Base-by-base conservation (phyloP, 2,888 invertebrate species). In the Anaspis maculata region DNA sequence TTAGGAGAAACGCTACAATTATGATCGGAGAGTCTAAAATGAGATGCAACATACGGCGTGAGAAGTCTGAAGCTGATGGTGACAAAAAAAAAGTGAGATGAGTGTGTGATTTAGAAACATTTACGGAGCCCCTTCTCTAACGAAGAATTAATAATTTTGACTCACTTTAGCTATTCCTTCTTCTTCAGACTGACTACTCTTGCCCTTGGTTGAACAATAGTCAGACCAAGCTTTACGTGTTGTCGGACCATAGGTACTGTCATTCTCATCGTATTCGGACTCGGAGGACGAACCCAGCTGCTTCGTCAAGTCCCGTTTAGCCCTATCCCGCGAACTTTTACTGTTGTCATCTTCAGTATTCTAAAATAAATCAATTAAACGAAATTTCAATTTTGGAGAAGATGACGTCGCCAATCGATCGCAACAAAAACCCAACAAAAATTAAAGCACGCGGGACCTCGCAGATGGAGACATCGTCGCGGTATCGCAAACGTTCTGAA, bases 211-310 rank as follows among this genome's bases (percentile, higher is more conserved):
- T 15, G 72, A 73, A 56, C 76, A 77, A 72, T 77, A 80, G 57
- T 83, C 81, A 3, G 79, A 78, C 84, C 84, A 85, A 27, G 82
- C 80, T 45, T 78, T 71, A 12, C 84, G 70, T 4, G 83, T 83
- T 13, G 83, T 83, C 2, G 81, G 78, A 6, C 79, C 79, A 49
- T 69, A 73, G 41, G 68, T 67, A 29, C 66, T 64, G 41, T 64
- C 66, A 37, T 57, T 59, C 45, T 62, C 61, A 31, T 60, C 61
- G 30, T 53, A 58, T 41, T 67, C 66, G 40, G 62, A 61, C 37
- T 61, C 66, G 22, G 62, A 63, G 27, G 55, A 62, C 36, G 59
- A 61, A 27, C 64, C 66, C 39, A 72, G 52, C 39, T 70, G 71
- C 44, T 73, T 71, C 19, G 67, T 64, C 22, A 71, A 55, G 53